A percentile compares a stretch with the other conserved stretches of the same genome.
Evolutionary conservation across 2,888 invertebrate genomes (phyloP).

Genomic region (Diplazon laetatorius): DNA sequence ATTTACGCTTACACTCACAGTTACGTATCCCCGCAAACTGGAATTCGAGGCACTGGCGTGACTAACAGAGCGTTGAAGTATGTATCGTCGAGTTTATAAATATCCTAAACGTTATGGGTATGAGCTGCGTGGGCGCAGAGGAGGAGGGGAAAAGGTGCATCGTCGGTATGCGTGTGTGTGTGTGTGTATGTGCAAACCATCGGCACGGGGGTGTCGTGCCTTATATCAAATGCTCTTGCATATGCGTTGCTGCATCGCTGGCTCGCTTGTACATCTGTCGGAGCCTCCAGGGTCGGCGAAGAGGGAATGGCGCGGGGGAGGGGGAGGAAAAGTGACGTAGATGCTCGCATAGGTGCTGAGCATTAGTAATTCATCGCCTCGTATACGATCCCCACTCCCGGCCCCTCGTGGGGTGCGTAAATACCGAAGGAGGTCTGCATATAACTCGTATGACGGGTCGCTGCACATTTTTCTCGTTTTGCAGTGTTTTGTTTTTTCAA

Average conservation of each 20-base stretch:
- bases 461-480: constrained; percentile 19
- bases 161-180: too few species aligned
- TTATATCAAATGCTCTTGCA: constrained; percentile 27
- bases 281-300: too few species aligned
- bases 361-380: constrained; percentile 60
- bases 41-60: constrained; percentile 32
- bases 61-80: constrained; percentile 56
- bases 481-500: constrained; percentile 1
- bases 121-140: too few species aligned
- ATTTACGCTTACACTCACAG: constrained; percentile 29
- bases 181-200: too few species aligned
- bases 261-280: constrained; percentile 20
- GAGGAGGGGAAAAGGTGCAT: too few species aligned
- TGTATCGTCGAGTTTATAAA: constrained; percentile 61
- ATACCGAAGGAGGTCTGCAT: constrained; percentile 44
- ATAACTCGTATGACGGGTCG: constrained; percentile 27
- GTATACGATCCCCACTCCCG: constrained; percentile 37
- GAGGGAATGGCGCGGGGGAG: too few species aligned
- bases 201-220: too few species aligned
- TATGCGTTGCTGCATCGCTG: constrained; percentile 4
- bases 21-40: constrained; percentile 63
- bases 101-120: constrained; percentile 35
- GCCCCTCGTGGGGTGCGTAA: constrained; percentile 55
- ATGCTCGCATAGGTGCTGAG: constrained; percentile 36
- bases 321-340: constrained; percentile 19